These are phyloP conservation scores for Poicephalus meyeri DNA, from an alignment of 2,113 vertebrate genomes.

Conservation along the genomic window DNA sequence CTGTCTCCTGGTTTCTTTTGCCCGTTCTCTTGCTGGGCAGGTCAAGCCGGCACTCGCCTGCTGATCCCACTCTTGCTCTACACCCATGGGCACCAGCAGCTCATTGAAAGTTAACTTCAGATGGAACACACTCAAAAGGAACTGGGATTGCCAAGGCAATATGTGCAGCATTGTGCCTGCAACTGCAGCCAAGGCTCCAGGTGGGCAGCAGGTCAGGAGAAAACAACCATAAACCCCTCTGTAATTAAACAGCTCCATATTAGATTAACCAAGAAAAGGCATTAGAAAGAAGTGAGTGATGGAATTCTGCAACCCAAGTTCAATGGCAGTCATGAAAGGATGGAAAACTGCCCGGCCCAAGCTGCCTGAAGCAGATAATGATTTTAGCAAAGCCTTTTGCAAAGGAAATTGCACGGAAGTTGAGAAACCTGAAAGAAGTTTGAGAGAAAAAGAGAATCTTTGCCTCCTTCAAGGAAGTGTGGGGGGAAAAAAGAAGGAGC, in stretches of 20 bases:
- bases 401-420: constrained; percentile 26
- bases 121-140: background rate
- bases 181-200: background rate
- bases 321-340: background rate
- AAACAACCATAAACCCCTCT: background rate
- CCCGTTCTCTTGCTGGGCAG: background rate
- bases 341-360: background rate
- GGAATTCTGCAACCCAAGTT: background rate
- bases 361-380: constrained; percentile 44
- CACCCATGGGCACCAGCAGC: background rate
- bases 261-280: constrained; percentile 11
- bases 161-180: background rate
- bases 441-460: background rate
- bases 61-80: background rate
- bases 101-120: background rate
- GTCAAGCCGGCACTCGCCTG: background rate
- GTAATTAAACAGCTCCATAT: background rate
- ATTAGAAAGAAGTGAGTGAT: background rate
- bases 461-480: background rate
- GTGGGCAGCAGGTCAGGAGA: background rate
- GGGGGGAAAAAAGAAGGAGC: background rate
- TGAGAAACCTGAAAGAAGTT: constrained; percentile 26
- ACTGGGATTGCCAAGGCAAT: background rate
- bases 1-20: background rate
- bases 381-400: constrained; percentile 8